These are phyloP conservation scores for Metalampra italica DNA, from an alignment of 2,888 invertebrate genomes.

Conservation along the genomic window DNA sequence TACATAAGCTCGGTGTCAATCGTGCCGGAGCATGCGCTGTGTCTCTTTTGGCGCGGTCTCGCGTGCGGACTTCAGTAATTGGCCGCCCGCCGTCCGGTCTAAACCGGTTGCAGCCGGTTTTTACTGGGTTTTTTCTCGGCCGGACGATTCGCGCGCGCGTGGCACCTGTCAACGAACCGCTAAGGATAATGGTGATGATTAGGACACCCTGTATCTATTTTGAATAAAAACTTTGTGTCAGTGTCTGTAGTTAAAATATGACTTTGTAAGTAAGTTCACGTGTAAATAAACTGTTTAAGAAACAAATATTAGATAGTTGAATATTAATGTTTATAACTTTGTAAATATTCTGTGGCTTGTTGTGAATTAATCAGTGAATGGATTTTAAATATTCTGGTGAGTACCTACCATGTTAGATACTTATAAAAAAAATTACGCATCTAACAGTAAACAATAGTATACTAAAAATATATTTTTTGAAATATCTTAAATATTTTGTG, in stretches of 20 bases:
- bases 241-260: conserved; percentile 12
- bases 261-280: conserved; percentile 8
- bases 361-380: conserved; percentile 12
- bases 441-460: no score
- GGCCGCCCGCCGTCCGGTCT: conserved; percentile 52
- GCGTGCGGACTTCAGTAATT: conserved; percentile 64
- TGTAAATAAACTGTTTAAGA: conserved; percentile 2
- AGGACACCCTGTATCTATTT: conserved; percentile 18
- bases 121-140: conserved; percentile 22
- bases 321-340: conserved; percentile 1
- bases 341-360: conserved; percentile 8
- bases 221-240: conserved; percentile 11
- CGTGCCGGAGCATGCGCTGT: conserved; percentile 59
- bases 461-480: neutral
- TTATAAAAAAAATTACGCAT: no score
- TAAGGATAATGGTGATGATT: conserved; percentile 25
- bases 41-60: conserved; percentile 41
- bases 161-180: conserved; percentile 25
- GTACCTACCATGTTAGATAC: neutral
- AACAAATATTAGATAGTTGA: conserved; percentile 1
- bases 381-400: conserved; percentile 16
- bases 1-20: conserved; percentile 62
- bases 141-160: conserved; percentile 26
- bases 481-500: neutral
- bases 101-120: conserved; percentile 29